phyloP scores from a whole-genome alignment of 2,113 vertebrate species.

The Chaetodon auriga region DNA sequence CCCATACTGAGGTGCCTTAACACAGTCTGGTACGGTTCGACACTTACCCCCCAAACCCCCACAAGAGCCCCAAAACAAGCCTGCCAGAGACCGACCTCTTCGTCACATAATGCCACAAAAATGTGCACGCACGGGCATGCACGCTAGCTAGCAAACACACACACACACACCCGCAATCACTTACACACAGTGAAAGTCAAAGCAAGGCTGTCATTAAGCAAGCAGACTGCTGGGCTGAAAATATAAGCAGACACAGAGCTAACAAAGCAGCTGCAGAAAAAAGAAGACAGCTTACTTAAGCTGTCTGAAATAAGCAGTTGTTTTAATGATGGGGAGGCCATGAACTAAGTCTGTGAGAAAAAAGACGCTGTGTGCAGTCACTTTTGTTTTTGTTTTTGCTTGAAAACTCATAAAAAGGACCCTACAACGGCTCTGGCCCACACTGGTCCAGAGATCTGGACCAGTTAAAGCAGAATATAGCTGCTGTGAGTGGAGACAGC shows the following conservation, averaged over 20 bases:
- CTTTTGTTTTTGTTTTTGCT: conserved; percentile 56
- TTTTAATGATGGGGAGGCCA: conserved; percentile 43
- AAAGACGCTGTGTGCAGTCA: conserved; percentile 9
- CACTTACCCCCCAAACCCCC: background rate
- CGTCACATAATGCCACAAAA: conserved; percentile 44
- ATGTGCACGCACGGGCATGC: conserved; percentile 50
- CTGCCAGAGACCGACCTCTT: conserved; percentile 17
- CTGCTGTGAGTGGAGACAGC: conserved; percentile 2
- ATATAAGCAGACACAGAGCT: conserved; percentile 59
- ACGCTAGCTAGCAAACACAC: conserved; percentile 40
- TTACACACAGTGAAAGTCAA: conserved; percentile 56
- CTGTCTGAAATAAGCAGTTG: conserved; percentile 56
- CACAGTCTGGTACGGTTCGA: conserved; percentile 19
- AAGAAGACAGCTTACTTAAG: conserved; percentile 49
- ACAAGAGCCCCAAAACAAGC: conserved; percentile 28
- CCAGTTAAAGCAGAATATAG: conserved; percentile 39
- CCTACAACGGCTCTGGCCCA: conserved; percentile 13
- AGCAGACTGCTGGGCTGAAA: conserved; percentile 67
- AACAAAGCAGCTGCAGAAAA: conserved; percentile 52
- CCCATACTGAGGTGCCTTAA: conserved; percentile 49
- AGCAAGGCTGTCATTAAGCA: conserved; percentile 77
- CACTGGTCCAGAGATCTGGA: conserved; percentile 10
- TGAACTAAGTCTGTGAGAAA: conserved; percentile 38
- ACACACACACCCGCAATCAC: conserved; percentile 54
- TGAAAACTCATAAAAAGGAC: conserved; percentile 41